Evolutionary conservation across 1,140 invertebrate genomes (phyloP).

Genomic region (Zelostemma sp.): DNA sequence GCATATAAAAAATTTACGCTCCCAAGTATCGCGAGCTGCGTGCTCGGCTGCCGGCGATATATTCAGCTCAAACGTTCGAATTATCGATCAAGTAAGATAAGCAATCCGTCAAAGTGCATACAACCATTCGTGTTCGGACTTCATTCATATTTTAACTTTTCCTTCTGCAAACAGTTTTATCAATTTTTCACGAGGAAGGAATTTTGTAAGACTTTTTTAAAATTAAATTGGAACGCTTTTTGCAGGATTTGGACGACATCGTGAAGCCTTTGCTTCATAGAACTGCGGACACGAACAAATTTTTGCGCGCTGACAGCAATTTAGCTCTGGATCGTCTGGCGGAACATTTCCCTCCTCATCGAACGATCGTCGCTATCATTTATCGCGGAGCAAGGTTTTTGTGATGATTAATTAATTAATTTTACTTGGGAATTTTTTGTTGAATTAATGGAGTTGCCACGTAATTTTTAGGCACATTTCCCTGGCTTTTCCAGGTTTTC

Average conservation of each 20-base stretch:
- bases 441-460: too few species aligned
- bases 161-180: too few species aligned
- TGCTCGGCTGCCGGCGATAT: constrained; percentile 84
- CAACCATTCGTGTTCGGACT: neutral
- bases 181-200: too few species aligned
- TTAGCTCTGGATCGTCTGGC: constrained; percentile 86
- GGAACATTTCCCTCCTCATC: constrained; percentile 75
- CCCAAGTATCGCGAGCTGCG: constrained; percentile 89
- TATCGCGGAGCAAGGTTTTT: constrained; percentile 75
- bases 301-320: constrained; percentile 88
- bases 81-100: constrained; percentile 79
- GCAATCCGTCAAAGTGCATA: neutral
- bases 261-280: constrained; percentile 84
- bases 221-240: too few species aligned
- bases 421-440: too few species aligned
- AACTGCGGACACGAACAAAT: constrained; percentile 93
- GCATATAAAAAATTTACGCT: constrained; percentile 89
- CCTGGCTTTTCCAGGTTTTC: too few species aligned
- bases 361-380: constrained; percentile 73
- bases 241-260: constrained; percentile 88
- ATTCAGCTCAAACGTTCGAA: constrained; percentile 78
- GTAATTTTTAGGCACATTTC: too few species aligned
- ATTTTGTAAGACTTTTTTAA: too few species aligned
- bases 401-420: neutral
- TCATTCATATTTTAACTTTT: constrained; percentile 1